A percentile compares a stretch with the other conserved stretches of the same genome.
Evolutionary conservation across 2,113 vertebrate genomes (phyloP).

Genomic region (Periophthalmus modestus): DNA sequence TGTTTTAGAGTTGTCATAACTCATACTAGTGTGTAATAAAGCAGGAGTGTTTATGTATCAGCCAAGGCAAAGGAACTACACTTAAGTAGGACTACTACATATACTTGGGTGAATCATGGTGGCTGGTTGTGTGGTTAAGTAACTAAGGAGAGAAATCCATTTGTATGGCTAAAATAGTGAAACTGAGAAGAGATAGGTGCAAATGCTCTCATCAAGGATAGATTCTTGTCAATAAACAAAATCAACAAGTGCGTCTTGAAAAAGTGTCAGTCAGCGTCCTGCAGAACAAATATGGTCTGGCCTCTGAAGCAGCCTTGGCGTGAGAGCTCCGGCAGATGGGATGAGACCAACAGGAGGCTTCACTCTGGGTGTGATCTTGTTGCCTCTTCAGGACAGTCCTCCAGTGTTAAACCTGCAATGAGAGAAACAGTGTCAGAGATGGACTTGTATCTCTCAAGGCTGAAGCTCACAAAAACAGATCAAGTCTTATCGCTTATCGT

Average conservation of each 20-base stretch:
- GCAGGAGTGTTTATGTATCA: constrained; percentile 32
- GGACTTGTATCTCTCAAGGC: constrained; percentile 13
- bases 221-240: constrained; percentile 10
- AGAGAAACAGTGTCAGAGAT: constrained; percentile 4
- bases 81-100: constrained; percentile 73
- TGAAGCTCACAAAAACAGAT: background rate
- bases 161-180: background rate
- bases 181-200: background rate
- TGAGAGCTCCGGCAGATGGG: constrained; percentile 63
- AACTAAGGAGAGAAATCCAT: constrained; percentile 55
- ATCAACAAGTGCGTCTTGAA: constrained; percentile 4
- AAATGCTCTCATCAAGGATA: constrained; percentile 5
- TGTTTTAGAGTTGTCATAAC: constrained; percentile 76
- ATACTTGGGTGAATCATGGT: constrained; percentile 56
- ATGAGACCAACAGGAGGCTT: constrained; percentile 50
- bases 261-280: constrained; percentile 25
- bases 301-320: constrained; percentile 69
- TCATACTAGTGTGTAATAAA: constrained; percentile 73
- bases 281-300: constrained; percentile 31
- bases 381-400: constrained; percentile 30
- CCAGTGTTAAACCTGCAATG: constrained; percentile 49
- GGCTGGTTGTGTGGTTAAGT: constrained; percentile 5
- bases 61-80: constrained; percentile 8
- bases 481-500: constrained; percentile 17
- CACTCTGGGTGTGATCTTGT: constrained; percentile 38